phyloP scores from a whole-genome alignment of 2,113 vertebrate species.

The Machaerirhynchus nigripectus region DNA sequence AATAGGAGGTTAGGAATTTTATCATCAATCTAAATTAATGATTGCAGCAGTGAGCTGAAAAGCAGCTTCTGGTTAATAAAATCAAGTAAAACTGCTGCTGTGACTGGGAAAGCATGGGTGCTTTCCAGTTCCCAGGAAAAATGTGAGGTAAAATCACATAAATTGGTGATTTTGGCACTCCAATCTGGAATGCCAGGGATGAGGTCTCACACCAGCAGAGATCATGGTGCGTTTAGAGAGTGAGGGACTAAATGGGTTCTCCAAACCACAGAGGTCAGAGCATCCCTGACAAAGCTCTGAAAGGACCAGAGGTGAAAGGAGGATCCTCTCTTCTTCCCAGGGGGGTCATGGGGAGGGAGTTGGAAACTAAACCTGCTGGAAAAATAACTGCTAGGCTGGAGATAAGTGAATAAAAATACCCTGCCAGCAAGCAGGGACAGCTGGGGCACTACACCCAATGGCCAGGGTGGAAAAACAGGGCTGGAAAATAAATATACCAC shows the following conservation, averaged over 20 bases:
- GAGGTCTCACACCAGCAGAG: neutral
- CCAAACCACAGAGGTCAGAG: neutral
- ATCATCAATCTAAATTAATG: neutral
- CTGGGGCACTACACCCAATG: conserved; percentile 17
- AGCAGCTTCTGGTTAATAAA: neutral
- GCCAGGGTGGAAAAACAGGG: conserved; percentile 44
- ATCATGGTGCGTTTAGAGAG: fast-evolving
- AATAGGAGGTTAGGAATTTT: neutral
- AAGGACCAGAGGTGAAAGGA: neutral
- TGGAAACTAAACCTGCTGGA: conserved; percentile 29
- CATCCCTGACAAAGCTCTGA: neutral
- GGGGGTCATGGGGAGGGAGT: neutral
- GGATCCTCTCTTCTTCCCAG: neutral
- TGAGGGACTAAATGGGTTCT: neutral
- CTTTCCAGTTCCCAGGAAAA: neutral
- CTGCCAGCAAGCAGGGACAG: conserved; percentile 38
- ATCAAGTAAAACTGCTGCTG: neutral
- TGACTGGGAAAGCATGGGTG: fast-evolving
- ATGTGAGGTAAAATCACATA: fast-evolving
- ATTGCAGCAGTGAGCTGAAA: neutral
- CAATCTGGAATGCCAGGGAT: neutral
- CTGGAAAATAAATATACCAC: conserved; percentile 25
- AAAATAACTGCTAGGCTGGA: conserved; percentile 50
- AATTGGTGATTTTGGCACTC: neutral
- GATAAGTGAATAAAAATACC: conserved; percentile 63